These are phyloP conservation scores for Albula goreensis DNA, from an alignment of 2,113 vertebrate genomes.

Conservation along the genomic window DNA sequence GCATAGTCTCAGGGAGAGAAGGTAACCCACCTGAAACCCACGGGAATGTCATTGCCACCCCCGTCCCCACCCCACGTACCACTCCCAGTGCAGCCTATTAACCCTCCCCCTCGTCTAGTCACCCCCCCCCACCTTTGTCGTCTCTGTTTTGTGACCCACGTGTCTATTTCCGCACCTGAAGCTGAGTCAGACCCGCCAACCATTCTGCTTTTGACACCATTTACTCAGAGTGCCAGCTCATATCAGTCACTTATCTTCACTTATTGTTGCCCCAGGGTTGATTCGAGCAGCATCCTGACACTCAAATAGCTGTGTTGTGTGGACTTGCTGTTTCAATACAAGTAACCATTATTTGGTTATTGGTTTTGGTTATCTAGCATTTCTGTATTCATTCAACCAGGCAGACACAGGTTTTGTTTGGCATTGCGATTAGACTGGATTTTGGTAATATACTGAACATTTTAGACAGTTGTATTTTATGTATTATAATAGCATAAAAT, in stretches of 20 bases:
- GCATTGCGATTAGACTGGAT: background rate
- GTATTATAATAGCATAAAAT: background rate
- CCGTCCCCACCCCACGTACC: background rate
- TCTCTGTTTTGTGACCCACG: background rate
- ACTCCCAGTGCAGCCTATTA: background rate
- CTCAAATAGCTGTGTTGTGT: background rate
- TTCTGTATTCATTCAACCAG: background rate
- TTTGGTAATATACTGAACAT: background rate
- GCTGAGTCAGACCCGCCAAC: background rate
- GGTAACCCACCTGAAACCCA: constrained; percentile 60
- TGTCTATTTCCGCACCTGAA: background rate
- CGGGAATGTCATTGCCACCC: background rate
- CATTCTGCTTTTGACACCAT: background rate
- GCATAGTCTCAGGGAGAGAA: constrained; percentile 69
- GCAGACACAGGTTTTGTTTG: background rate
- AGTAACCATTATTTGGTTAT: background rate
- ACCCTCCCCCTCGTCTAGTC: background rate
- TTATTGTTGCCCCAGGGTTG: background rate
- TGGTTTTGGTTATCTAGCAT: background rate
- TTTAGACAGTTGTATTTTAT: background rate
- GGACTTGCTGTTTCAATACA: background rate
- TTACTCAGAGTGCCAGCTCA: background rate
- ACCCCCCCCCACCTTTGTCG: background rate
- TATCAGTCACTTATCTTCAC: background rate
- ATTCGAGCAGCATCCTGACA: background rate